phyloP scores from a whole-genome alignment of 1,140 invertebrate species.

The Drosophila ironensis region DNA sequence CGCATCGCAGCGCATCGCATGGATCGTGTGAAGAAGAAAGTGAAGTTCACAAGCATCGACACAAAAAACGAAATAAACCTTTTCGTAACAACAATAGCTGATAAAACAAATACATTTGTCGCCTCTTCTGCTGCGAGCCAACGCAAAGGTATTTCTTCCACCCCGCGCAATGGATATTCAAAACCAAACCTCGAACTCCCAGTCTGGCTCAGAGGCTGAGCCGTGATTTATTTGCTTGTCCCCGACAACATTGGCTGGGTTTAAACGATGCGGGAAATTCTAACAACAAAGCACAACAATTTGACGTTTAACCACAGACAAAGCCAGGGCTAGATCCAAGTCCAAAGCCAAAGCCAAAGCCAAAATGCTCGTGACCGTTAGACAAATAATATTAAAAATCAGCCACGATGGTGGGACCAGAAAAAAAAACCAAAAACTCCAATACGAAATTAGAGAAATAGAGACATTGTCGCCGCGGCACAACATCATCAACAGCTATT shows the following conservation, averaged over 20 bases:
- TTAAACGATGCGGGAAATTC: constrained; percentile 78
- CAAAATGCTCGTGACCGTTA: constrained; percentile 77
- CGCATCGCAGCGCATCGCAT: background rate
- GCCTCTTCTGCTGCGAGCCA: constrained; percentile 57
- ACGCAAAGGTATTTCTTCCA: constrained; percentile 61
- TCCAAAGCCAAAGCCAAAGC: constrained; percentile 35
- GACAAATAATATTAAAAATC: constrained; percentile 78
- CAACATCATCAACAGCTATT: constrained; percentile 77
- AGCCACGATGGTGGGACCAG: constrained; percentile 46
- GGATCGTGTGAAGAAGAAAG: constrained; percentile 58
- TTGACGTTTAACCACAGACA: constrained; percentile 54
- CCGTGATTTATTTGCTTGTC: constrained; percentile 78
- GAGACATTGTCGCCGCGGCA: constrained; percentile 73
- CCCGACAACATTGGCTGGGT: constrained; percentile 67
- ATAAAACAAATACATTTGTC: constrained; percentile 80
- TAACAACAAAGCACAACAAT: constrained; percentile 54
- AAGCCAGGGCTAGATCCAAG: constrained; percentile 10
- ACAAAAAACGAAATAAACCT: constrained; percentile 50
- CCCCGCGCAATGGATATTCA: constrained; percentile 34
- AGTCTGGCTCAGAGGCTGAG: background rate
- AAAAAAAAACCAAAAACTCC: constrained; percentile 5
- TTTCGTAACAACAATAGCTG: constrained; percentile 71
- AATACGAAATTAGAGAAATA: constrained; percentile 73
- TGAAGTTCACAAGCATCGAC: constrained; percentile 67
- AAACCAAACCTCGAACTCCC: constrained; percentile 28